These are phyloP conservation scores for Nebria salina DNA, from an alignment of 2,888 invertebrate genomes.

Conservation along the genomic window DNA sequence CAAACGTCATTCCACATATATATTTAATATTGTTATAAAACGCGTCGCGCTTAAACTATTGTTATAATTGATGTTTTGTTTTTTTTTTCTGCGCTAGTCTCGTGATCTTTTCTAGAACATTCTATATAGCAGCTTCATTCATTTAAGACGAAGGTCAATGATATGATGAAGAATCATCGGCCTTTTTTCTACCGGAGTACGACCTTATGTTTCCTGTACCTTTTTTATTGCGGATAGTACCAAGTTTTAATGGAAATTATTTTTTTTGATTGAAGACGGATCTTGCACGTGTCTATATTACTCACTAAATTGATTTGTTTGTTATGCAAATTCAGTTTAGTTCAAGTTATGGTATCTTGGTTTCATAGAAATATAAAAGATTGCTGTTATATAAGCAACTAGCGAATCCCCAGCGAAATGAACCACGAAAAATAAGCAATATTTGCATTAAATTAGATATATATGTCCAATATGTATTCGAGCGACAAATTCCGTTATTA, in stretches of 20 bases:
- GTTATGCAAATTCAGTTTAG: not conserved
- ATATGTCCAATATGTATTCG: no score
- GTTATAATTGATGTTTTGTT: conserved; percentile 6
- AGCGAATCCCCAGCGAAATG: no score
- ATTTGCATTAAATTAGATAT: no score
- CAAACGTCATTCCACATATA: not conserved
- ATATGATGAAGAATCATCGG: conserved; percentile 1
- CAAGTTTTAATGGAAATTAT: not conserved
- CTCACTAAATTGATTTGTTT: not conserved
- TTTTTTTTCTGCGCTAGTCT: not conserved
- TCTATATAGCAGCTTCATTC: conserved; percentile 8
- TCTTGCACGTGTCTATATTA: not conserved
- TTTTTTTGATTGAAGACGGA: not conserved
- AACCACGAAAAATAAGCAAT: no score
- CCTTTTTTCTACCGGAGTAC: not conserved
- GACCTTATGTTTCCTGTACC: not conserved
- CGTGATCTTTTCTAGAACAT: conserved; percentile 7
- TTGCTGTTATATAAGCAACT: no score
- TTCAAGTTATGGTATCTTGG: not conserved
- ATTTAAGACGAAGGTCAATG: not conserved
- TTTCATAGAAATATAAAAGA: not conserved
- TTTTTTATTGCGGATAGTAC: conserved; percentile 13
- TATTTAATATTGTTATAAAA: not conserved
- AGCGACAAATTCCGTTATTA: no score
- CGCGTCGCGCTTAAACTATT: not conserved